These are phyloP conservation scores for Rachycentron canadum DNA, from an alignment of 2,797 vertebrate species.

Conservation along the genomic window DNA sequence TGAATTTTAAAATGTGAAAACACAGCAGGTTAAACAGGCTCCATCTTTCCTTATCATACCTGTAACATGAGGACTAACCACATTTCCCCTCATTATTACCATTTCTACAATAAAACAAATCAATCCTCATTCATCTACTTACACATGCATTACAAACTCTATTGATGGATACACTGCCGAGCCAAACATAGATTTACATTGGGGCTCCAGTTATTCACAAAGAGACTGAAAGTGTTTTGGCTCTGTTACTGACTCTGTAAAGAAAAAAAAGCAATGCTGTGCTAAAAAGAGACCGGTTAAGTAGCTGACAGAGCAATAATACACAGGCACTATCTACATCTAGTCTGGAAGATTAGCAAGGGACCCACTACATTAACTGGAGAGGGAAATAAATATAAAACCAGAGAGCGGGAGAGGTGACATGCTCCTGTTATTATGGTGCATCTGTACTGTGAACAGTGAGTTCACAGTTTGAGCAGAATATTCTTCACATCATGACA, in stretches of 20 bases:
- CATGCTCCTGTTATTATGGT: slow-evolving; percentile 18
- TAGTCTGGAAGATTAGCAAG: slow-evolving; percentile 56
- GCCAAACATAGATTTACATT: slow-evolving; percentile 6
- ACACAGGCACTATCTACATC: slow-evolving; percentile 43
- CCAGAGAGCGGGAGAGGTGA: slow-evolving; percentile 1
- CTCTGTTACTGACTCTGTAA: slow-evolving; percentile 26
- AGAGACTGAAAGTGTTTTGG: slow-evolving; percentile 27
- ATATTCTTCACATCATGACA: slow-evolving; percentile 31
- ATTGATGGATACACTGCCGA: background rate
- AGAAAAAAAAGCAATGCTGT: background rate
- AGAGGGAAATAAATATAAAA: slow-evolving; percentile 55
- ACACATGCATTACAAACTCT: background rate
- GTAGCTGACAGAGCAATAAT: slow-evolving; percentile 60
- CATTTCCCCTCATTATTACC: background rate
- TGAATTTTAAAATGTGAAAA: background rate
- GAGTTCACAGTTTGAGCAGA: slow-evolving; percentile 39
- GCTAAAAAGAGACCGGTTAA: slow-evolving; percentile 47
- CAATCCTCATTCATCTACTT: background rate
- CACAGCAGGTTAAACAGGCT: background rate
- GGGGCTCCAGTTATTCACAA: background rate
- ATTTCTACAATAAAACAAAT: background rate
- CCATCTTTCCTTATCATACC: background rate
- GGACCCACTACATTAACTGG: slow-evolving; percentile 51
- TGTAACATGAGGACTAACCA: background rate
- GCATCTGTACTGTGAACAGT: slow-evolving; percentile 44